A percentile compares a stretch with the other conserved stretches of the same genome.
phyloP scores from a whole-genome alignment of 1,140 invertebrate species.

The Laupala kohalensis region DNA sequence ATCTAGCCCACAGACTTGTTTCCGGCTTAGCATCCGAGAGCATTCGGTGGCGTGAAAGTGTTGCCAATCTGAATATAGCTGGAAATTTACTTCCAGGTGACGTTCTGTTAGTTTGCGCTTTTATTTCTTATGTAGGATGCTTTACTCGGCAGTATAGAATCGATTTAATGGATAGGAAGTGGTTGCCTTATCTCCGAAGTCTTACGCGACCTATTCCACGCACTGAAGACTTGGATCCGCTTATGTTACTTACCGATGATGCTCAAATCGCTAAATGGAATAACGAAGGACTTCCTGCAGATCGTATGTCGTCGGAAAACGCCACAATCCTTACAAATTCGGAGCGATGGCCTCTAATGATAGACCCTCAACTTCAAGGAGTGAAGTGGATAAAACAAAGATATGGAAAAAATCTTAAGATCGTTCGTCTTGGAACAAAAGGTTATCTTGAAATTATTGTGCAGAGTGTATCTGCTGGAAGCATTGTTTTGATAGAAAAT shows the following conservation, averaged over 20 bases:
- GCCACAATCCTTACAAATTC: slow-evolving; percentile 83
- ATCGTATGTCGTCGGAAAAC: slow-evolving; percentile 89
- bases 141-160: slow-evolving; percentile 75
- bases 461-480: slow-evolving; percentile 58
- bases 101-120: slow-evolving; percentile 78
- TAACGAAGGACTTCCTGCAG: slow-evolving; percentile 83
- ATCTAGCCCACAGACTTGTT: slow-evolving; percentile 82
- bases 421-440: slow-evolving; percentile 64
- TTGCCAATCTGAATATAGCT: slow-evolving; percentile 40
- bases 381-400: slow-evolving; percentile 92
- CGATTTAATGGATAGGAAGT: slow-evolving; percentile 66
- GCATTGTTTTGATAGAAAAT: slow-evolving; percentile 64
- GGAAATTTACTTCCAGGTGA: slow-evolving; percentile 77
- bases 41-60: slow-evolving; percentile 64
- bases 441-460: slow-evolving; percentile 79
- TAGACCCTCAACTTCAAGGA: slow-evolving; percentile 83
- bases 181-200: slow-evolving; percentile 56
- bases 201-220: slow-evolving; percentile 60
- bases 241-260: slow-evolving; percentile 77
- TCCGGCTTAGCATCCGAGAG: slow-evolving; percentile 88
- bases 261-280: slow-evolving; percentile 86
- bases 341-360: slow-evolving; percentile 85
- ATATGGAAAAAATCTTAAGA: slow-evolving; percentile 30
- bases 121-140: slow-evolving; percentile 89
- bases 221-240: slow-evolving; percentile 62